Evolutionary conservation across 1,140 invertebrate species (phyloP).

Genomic region (Pseudomyrmex gracilis): DNA sequence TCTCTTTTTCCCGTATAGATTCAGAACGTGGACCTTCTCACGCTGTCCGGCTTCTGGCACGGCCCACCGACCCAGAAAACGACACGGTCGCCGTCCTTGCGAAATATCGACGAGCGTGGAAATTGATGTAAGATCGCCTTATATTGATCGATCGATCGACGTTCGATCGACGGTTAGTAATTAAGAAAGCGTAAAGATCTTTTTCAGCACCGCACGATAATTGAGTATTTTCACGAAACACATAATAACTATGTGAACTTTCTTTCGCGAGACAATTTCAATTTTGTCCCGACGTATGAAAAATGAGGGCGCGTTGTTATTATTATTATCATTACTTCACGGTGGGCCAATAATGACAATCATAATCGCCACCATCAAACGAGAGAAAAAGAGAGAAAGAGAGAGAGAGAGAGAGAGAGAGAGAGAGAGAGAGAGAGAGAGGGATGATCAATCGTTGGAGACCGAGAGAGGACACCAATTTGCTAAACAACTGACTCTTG

Average conservation of each 20-base stretch:
- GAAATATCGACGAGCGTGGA: conserved; percentile 48
- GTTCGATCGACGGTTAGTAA: conserved; percentile 28
- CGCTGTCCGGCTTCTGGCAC: conserved; percentile 36
- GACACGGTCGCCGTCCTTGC: conserved; percentile 26
- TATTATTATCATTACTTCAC: no score
- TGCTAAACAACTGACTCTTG: background rate
- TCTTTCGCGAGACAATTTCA: conserved; percentile 8
- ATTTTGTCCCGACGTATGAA: background rate
- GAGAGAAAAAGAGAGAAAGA: no score
- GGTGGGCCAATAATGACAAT: conserved; percentile 8
- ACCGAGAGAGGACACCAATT: conserved; percentile 13
- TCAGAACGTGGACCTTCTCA: conserved; percentile 3
- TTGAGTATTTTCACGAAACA: conserved; percentile 48
- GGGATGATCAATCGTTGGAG: background rate
- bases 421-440: no score
- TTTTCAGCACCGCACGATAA: conserved; percentile 13
- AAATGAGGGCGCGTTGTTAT: background rate
- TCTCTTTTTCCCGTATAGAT: background rate
- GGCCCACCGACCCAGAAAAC: conserved; percentile 64
- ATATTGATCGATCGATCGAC: conserved; percentile 35
- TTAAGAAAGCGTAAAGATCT: conserved; percentile 43
- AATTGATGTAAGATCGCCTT: conserved; percentile 41
- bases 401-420: no score
- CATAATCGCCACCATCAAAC: conserved; percentile 1
- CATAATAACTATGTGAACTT: background rate